Base-by-base conservation (phyloP, 23 tunicate species). In the Oikopleura dioica region DNA sequence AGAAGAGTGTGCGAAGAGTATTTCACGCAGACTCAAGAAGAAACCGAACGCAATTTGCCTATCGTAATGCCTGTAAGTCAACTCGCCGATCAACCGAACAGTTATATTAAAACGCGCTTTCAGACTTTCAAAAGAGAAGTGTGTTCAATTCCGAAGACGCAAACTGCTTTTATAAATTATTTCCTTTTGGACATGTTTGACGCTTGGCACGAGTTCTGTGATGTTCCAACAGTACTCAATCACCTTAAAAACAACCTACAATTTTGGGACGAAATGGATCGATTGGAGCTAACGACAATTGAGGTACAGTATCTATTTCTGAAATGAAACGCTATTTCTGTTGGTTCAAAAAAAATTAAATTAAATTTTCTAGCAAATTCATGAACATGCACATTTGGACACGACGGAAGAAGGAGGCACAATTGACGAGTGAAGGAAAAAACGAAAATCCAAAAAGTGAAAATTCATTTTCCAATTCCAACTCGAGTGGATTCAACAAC, bases 111-210 rank as follows among this genome's bases (percentile, higher is more conserved):
- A 44, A 9, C 16, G 9, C 16, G 9, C 9, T 44, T 44, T 44
- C 16, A 44, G 55, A 44, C 76, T 36, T 85, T 85, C 31, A 84
- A 81, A 58, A 37, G 91, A 30, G 79, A 76, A 35, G 81, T 84
- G 36, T 85, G 91, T 79, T 81, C 80, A 75, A 36, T 85, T 75
- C 91, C 91, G 29, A 85, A 85, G 77, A 81, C 91, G 35, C 91
- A 85, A 69, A 58, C 50, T 36, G 76, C 91, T 24, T 85, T 85
- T 77, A 85, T 85, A 35, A 84, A 85, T 68, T 85, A 79, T 37
- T 85, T 85, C 67, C 82, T 85, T n/a, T 76, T 59, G 1, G 91
- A 85, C 63, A 85, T 85, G 91, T 85, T 63, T 78, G 91, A 85
- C 12, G 91, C 91, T 0, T 85, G 91, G 91, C 91, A 85, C 36